Percentiles rank a stretch among this genome's conserved stretches.
Conservation (phyloP, 2,888 invertebrate species). For the Thereva nobilitata region DNA sequence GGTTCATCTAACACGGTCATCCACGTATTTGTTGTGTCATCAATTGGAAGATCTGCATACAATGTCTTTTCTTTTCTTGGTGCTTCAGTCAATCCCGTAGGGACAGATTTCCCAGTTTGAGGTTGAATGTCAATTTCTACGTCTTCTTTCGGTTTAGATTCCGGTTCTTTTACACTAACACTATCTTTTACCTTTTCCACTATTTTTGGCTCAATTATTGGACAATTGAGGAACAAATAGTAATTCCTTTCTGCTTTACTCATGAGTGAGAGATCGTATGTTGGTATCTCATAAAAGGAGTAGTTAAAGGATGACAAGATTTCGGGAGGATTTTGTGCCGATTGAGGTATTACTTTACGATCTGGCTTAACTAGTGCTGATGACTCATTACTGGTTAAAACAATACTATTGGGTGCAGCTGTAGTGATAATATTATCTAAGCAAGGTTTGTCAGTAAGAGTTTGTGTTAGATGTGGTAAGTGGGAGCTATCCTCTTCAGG, state of each 20-base stretch:
- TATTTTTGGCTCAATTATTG: conserved; percentile 37
- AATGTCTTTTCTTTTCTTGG: neutral
- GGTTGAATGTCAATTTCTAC: too few species aligned
- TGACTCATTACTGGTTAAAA: conserved; percentile 26
- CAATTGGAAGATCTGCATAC: conserved; percentile 50
- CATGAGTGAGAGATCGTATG: conserved; percentile 43
- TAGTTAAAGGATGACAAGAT: conserved; percentile 31
- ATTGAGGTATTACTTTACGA: conserved; percentile 8
- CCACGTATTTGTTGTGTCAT: conserved; percentile 50
- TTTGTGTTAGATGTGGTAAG: conserved; percentile 31
- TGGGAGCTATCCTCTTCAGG: conserved; percentile 15
- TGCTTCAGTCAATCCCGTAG: too few species aligned
- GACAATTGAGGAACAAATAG: conserved; percentile 41
- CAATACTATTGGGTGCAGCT: conserved; percentile 39
- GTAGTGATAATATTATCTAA: conserved; percentile 31
- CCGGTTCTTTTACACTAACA: neutral
- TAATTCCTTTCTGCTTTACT: conserved; percentile 45
- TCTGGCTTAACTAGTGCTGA: conserved; percentile 21
- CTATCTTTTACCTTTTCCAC: conserved; percentile 19
- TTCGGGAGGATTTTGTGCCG: neutral
- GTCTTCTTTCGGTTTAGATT: neutral
- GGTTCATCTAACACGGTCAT: conserved; percentile 55
- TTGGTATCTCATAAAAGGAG: conserved; percentile 43
- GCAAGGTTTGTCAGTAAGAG: conserved; percentile 25
- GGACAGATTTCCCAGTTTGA: too few species aligned